Evolutionary conservation across 35 echinoderm and acorn worm species (phyloP), one percentile per base, ranked within the genome.

Genomic region (Diadema setosum): DNA sequence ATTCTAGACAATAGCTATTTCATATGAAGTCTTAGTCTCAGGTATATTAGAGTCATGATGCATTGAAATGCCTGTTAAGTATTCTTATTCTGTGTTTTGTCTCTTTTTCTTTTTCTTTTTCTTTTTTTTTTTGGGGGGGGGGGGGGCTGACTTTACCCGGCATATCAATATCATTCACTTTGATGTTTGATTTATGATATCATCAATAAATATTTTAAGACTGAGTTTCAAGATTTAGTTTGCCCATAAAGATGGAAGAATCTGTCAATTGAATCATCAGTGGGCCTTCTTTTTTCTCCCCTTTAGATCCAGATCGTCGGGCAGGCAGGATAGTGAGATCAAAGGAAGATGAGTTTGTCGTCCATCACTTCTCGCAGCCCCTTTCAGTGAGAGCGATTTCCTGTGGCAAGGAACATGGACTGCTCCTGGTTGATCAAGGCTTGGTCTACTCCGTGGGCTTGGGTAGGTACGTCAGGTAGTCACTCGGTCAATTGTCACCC

Each of bases 351-450:
- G 63, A 26, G 37, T 67, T 33, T 5, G 4, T 67, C 63, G 24
- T 84, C 46, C 36, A 58, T 59, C 82, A 18, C 3, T 58, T 58
- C 12, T 3, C 12, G 4, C 58, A 33, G 58, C 58, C 58, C 21
- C 2, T 30, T 18, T 39, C 8, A 33, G 82, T 84, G 1, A 39
- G 48, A 39, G 46, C 55, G 2, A 39, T 84, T 23, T 39, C 82
- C 6, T 93, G 91, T 82, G 91, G 91, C 3, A 87, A 93, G 64
- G 91, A 93, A 39, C 91, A 93, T 88, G 91, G 55, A 17, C 34
- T 93, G 29, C 31, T 93, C 3, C 85, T 93, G 20, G 70, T 76
- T 37, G 4, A 61, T n/a, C 23, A 29, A 18, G 74, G 85, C 0
- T 75, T 87, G 24, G 80, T 88, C 2, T 93, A 93, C 49, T 82